Evolutionary conservation across 2,113 vertebrate genomes (phyloP), one percentile per base, ranked within the genome.

Genomic region (Apteryx owenii): DNA sequence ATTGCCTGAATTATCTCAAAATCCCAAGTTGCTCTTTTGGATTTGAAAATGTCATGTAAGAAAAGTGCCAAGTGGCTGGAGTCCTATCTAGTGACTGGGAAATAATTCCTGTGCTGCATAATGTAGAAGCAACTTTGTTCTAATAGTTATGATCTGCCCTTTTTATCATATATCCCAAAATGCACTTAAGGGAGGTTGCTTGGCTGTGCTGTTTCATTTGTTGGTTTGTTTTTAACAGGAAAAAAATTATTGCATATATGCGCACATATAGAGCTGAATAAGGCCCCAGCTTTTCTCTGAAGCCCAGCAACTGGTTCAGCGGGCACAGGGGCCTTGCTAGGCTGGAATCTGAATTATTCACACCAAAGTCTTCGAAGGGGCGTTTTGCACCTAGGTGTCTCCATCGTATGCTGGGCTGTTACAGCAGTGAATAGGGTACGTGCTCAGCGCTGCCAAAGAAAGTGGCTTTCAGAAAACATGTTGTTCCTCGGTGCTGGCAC

Each of bases 1-100:
- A 77, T 94, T 95, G 87, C 93, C 10, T 95, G 94, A 97, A 95
- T 95, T 97, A 96, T 95, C 91, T 91, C 95, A 95, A 91, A 95
- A 96, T 93, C 93, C 95, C 93, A 95, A 95, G 76, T 90, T 90
- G 91, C 91, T 95, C 93, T 95, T 96, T 95, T 71, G 93, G 89
- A 95, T 85, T 42, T 65, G 94, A 94, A 95, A 93, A 95, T 54
- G 64, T 89, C 93, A 95, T 0, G 1, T 58, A 91, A 91, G 87
- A 82, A 38, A 93, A 94, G 89, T 83, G 91, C 94, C 96, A 97
- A 95, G 94, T 91, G 93, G 97, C 81, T 93, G 79, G 79, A 95
- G 81, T 93, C 93, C 89, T 95, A 88, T 93, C 89, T 97, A 85
- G 89, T 91, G 95, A 85, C 79, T 85, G 69, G 89, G 95, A 97